Evolutionary conservation across 2,797 vertebrate species (phyloP), one percentile per base, ranked within the genome.

Genomic region (Chelidonichthys spinosus): DNA sequence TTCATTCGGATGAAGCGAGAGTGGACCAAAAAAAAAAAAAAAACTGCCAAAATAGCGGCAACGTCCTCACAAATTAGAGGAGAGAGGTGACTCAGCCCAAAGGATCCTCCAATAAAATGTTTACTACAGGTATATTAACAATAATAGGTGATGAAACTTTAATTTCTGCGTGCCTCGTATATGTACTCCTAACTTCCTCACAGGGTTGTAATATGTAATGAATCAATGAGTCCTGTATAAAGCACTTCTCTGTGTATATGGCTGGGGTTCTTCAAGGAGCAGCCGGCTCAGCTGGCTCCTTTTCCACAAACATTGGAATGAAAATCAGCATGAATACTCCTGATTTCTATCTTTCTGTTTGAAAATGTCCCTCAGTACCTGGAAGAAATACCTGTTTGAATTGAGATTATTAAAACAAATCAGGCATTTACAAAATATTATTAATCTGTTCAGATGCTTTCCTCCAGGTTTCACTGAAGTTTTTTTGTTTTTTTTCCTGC

Each of bases 101-200:
- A 95, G 82, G 89, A 94, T 93, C 92, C 93, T 94, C 90, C 81
- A 92, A 92, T 93, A 92, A 85, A 82, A 82, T 77, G 89, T 91
- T 90, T 84, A 90, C 84, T 78, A 77, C 86, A 65, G 89, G 76
- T 88, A 85, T 85, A 74, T 83, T 92, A 90, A 25, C 25, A 25
- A 95, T 93, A 85, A 92, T 88, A 88, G 95, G 91, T 94, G 92
- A 93, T 94, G 85, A 82, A 89, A 93, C 92, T 90, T 86, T 90
- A 11, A 95, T 96, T 95, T 96, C 95, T 95, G 92, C 93, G 95
- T 96, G 95, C 95, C 96, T 96, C 76, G 71, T 86, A 47, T 82
- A 79, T 81, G 80, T 90, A 92, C 90, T 93, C 94, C 90, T 95
- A 92, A 79, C 94, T 91, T 95, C 89, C 93, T 94, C 93, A 90